Percentiles rank a stretch among this genome's conserved stretches.
Evolutionary conservation across 2,113 vertebrate species (phyloP).

Genomic region (Ardeotis arabs): DNA sequence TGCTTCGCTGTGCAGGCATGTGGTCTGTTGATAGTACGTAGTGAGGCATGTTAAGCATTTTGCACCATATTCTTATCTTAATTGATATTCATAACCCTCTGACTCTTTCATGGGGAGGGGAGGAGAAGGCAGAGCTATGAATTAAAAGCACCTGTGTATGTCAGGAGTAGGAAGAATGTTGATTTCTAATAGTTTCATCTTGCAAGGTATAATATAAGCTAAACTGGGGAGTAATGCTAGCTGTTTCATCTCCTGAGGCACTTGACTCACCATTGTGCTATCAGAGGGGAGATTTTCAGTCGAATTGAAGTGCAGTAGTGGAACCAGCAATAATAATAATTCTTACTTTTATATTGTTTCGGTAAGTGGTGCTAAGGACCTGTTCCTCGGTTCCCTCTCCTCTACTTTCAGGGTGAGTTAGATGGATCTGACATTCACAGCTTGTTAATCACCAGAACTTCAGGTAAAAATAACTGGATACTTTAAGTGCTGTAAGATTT

Average conservation of each 20-base stretch:
- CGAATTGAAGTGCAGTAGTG: neutral
- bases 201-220: neutral
- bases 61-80: conserved; percentile 52
- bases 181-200: conserved; percentile 33
- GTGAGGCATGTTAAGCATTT: conserved; percentile 44
- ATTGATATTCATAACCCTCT: conserved; percentile 51
- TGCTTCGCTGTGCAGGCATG: neutral
- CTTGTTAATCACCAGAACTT: conserved; percentile 51
- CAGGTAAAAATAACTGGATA: conserved; percentile 42
- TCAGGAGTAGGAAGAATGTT: conserved; percentile 38
- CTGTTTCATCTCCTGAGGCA: conserved; percentile 28
- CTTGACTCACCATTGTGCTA: conserved; percentile 38
- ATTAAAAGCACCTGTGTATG: conserved; percentile 41
- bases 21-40: neutral
- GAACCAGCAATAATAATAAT: conserved; percentile 47
- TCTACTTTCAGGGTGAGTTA: conserved; percentile 21
- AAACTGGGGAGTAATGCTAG: conserved; percentile 4
- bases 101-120: neutral
- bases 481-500: conserved; percentile 40
- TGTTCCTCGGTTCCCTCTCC: conserved; percentile 2
- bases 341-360: conserved; percentile 41
- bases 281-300: conserved; percentile 26
- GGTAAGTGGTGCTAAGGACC: conserved; percentile 40
- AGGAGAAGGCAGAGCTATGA: conserved; percentile 46
- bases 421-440: conserved; percentile 39